Conservation (phyloP, 2,888 invertebrate species). For the Kuschelorhynchus macadamiae region DNA sequence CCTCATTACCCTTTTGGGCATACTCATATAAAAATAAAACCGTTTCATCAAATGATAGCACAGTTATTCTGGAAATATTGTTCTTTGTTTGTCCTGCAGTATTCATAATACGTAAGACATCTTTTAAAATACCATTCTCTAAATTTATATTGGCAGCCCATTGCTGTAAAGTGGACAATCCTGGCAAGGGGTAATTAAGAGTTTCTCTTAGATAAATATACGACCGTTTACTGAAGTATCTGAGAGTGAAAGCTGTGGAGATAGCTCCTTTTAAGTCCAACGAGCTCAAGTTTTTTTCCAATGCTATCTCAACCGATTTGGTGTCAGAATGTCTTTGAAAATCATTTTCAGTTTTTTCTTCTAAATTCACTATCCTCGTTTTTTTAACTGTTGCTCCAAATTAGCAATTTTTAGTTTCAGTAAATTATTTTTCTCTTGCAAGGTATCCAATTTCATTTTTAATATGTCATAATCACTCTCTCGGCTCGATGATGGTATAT, state of each 20-base stretch:
- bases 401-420: too few relatives aligned
- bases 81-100: constrained; percentile 13
- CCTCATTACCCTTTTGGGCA: constrained; percentile 51
- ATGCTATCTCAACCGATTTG: background rate
- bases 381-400: too few relatives aligned
- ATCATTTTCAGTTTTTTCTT: too few relatives aligned
- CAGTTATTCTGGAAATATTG: constrained; percentile 2
- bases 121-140: constrained; percentile 20
- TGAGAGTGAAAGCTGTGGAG: constrained; percentile 47
- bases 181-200: constrained; percentile 53
- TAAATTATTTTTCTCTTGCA: too few relatives aligned
- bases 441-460: too few relatives aligned
- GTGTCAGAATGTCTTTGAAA: too few relatives aligned
- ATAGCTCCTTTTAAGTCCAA: constrained; percentile 38
- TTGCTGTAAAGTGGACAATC: constrained; percentile 32
- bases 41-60: constrained; percentile 34
- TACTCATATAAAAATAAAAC: constrained; percentile 48
- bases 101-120: constrained; percentile 16
- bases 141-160: constrained; percentile 34
- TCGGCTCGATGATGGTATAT: too few relatives aligned
- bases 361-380: too few relatives aligned
- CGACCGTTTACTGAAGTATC: constrained; percentile 49
- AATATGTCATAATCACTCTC: too few relatives aligned
- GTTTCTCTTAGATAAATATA: constrained; percentile 50
- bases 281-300: background rate